These are phyloP conservation scores for Caenorhabditis imperialis DNA, from an alignment of 2,888 invertebrate species.

Conservation along the genomic window DNA sequence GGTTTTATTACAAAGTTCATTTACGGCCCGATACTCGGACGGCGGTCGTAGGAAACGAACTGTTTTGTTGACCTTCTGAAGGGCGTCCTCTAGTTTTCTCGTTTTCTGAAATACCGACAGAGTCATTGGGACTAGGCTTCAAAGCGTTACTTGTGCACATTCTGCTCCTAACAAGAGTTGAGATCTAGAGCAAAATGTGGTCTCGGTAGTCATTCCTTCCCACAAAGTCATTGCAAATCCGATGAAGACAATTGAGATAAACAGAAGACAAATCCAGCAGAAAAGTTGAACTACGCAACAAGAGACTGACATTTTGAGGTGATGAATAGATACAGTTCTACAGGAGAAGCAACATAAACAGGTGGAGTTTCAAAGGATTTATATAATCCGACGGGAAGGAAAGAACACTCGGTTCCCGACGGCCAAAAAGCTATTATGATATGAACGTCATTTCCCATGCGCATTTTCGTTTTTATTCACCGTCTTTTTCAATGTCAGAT, in stretches of 20 bases:
- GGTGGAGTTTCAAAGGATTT: background rate
- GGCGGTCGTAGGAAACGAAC: conserved; percentile 35
- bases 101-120: conserved; percentile 21
- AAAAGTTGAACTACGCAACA: conserved; percentile 31
- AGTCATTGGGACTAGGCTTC: background rate
- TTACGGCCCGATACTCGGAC: conserved; percentile 19
- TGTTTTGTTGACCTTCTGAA: conserved; percentile 36
- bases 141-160: conserved; percentile 31
- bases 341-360: conserved; percentile 1
- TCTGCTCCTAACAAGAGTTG: conserved; percentile 38
- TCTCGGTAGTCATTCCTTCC: conserved; percentile 12
- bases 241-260: conserved; percentile 19
- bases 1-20: conserved; percentile 29
- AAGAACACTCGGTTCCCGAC: background rate
- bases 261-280: conserved; percentile 38
- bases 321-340: too few species aligned
- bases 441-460: too few species aligned
- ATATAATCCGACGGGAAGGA: background rate
- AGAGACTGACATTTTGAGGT: conserved; percentile 5
- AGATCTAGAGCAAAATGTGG: conserved; percentile 23
- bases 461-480: too few species aligned
- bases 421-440: background rate
- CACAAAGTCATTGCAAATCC: conserved; percentile 12
- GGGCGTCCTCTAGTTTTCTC: conserved; percentile 16
- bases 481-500: background rate